Conservation (phyloP, 2,888 invertebrate species). For the Cremastinae sp. region DNA sequence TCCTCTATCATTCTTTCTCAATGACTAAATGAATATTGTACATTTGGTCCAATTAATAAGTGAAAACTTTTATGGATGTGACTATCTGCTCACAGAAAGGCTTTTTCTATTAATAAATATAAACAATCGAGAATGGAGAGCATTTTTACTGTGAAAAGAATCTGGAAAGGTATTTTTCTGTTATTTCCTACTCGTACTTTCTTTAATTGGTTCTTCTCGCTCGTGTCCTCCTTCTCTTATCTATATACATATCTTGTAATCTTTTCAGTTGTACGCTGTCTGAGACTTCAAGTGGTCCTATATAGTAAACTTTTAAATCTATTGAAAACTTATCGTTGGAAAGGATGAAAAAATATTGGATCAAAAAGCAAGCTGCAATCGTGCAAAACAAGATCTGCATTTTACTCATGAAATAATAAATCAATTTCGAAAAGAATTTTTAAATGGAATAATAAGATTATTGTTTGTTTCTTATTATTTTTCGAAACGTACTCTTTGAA, state of each 20-base stretch:
- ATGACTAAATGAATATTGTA: too few species aligned
- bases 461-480: too few species aligned
- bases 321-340: conserved; percentile 1
- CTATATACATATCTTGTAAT: too few species aligned
- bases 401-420: too few species aligned
- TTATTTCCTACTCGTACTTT: conserved; percentile 23
- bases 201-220: conserved; percentile 27
- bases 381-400: too few species aligned
- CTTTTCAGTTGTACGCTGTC: too few species aligned
- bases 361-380: too few species aligned
- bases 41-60: conserved; percentile 20
- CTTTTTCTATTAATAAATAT: too few species aligned
- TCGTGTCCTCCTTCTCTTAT: not conserved
- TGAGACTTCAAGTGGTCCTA: not conserved
- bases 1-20: too few species aligned
- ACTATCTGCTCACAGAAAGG: not conserved
- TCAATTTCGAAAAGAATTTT: too few species aligned
- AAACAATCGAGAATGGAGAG: conserved; percentile 24
- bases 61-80: not conserved
- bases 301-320: not conserved
- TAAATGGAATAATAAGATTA: too few species aligned
- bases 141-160: not conserved
- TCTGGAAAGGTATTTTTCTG: not conserved
- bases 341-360: not conserved
- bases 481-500: too few species aligned